Percentiles rank a stretch among this genome's conserved stretches.
Conservation (phyloP, 2,888 invertebrate species). For the Aphidoletes aphidimyza region DNA sequence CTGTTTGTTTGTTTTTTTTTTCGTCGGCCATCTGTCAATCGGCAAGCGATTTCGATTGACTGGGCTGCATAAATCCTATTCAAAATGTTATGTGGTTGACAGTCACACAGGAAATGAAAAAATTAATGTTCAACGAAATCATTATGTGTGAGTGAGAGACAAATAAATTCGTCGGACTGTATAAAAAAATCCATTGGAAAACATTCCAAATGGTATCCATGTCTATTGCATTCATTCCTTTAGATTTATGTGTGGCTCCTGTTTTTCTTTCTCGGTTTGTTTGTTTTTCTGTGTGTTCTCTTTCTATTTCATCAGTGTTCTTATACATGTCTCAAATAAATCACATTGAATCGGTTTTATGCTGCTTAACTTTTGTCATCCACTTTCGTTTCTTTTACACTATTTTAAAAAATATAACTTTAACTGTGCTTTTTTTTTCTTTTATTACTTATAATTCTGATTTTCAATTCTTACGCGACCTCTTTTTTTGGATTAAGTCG, state of each 20-base stretch:
- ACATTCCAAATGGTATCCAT: background rate
- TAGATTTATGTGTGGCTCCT: background rate
- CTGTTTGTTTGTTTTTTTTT: background rate
- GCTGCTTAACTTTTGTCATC: conserved; percentile 31
- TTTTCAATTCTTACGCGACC: background rate
- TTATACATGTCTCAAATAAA: conserved; percentile 26
- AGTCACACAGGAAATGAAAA: conserved; percentile 34
- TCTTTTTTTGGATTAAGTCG: background rate
- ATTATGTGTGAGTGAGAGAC: background rate
- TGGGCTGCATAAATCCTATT: background rate
- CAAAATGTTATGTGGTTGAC: conserved; percentile 32
- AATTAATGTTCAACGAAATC: conserved; percentile 35
- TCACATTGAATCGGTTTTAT: conserved; percentile 26
- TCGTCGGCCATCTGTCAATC: background rate
- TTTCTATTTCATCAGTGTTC: background rate
- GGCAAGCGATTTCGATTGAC: background rate
- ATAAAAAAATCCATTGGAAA: background rate
- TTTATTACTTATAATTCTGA: conserved; percentile 7
- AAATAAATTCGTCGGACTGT: background rate
- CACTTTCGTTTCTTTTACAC: conserved; percentile 27
- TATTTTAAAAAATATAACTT: conserved; percentile 51
- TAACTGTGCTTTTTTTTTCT: conserved; percentile 34
- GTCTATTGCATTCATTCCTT: background rate
- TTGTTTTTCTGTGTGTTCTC: background rate
- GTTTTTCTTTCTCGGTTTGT: background rate